These are phyloP conservation scores for Andrena cerasifolii DNA, from an alignment of 1,140 invertebrate genomes.

Conservation along the genomic window DNA sequence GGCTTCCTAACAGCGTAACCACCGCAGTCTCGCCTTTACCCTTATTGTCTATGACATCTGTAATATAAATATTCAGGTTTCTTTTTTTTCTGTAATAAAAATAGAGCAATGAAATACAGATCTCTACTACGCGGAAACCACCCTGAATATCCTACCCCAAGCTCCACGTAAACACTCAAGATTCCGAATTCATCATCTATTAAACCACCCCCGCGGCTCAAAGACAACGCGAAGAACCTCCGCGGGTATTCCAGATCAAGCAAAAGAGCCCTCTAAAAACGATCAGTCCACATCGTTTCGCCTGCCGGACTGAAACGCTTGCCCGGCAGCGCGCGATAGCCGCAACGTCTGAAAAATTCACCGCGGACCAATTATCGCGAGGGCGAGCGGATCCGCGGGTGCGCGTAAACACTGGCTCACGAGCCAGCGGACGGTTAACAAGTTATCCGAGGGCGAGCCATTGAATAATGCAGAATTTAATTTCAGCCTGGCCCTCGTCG, in stretches of 20 bases:
- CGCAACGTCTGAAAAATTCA: slow-evolving; percentile 22
- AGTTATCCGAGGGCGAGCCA: slow-evolving; percentile 45
- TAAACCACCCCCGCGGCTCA: not conserved
- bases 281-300: too few species aligned
- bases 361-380: slow-evolving; percentile 8
- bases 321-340: not conserved
- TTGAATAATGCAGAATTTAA: slow-evolving; percentile 75
- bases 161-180: not conserved
- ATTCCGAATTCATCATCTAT: slow-evolving; percentile 1
- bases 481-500: slow-evolving; percentile 57
- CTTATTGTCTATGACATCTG: too few species aligned
- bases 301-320: too few species aligned
- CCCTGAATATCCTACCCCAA: too few species aligned
- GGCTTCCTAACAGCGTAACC: too few species aligned
- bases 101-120: too few species aligned
- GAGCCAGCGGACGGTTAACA: slow-evolving; percentile 47
- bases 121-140: too few species aligned
- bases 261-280: not conserved
- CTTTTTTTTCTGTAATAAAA: too few species aligned
- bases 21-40: too few species aligned
- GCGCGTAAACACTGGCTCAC: slow-evolving; percentile 9
- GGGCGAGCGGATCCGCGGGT: not conserved
- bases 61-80: too few species aligned
- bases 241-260: not conserved
- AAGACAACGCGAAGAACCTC: not conserved